These are phyloP conservation scores for Nixonia krombeini DNA, from an alignment of 1,140 invertebrate species.

Conservation along the genomic window DNA sequence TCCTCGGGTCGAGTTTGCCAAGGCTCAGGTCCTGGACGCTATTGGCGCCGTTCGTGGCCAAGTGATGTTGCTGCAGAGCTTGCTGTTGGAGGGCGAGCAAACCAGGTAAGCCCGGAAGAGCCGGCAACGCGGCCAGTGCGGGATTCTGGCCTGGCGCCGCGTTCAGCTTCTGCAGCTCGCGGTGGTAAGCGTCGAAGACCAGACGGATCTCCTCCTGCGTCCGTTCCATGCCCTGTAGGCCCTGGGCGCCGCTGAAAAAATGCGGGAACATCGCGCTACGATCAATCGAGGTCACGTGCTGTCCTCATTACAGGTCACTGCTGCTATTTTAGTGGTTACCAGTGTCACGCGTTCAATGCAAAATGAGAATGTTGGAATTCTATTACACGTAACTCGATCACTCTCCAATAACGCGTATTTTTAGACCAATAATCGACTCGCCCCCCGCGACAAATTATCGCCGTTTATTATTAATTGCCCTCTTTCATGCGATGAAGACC, in stretches of 20 bases:
- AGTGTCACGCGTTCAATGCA: no score
- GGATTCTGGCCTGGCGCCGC: constrained; percentile 74
- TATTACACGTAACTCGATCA: no score
- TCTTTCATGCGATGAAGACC: no score
- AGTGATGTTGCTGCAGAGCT: constrained; percentile 76
- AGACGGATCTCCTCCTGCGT: constrained; percentile 90
- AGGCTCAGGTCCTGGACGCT: constrained; percentile 89
- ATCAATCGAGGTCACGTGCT: constrained; percentile 74
- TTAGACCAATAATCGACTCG: no score
- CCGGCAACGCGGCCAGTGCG: constrained; percentile 70
- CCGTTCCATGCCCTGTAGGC: constrained; percentile 77
- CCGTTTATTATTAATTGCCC: no score
- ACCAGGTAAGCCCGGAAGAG: constrained; percentile 76
- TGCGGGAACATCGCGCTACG: constrained; percentile 80
- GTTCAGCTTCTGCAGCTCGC: constrained; percentile 90
- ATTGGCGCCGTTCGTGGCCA: constrained; percentile 75
- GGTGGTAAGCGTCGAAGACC: constrained; percentile 91
- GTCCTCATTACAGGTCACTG: constrained; percentile 73
- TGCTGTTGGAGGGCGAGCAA: constrained; percentile 83
- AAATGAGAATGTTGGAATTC: no score
- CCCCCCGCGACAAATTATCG: no score
- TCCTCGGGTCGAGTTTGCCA: constrained; percentile 80
- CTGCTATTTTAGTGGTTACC: neutral
- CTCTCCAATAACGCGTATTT: no score
- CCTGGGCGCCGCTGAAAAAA: constrained; percentile 78